Evolutionary conservation across 2,888 invertebrate genomes (phyloP).

Genomic region (Prenolepis imparis): DNA sequence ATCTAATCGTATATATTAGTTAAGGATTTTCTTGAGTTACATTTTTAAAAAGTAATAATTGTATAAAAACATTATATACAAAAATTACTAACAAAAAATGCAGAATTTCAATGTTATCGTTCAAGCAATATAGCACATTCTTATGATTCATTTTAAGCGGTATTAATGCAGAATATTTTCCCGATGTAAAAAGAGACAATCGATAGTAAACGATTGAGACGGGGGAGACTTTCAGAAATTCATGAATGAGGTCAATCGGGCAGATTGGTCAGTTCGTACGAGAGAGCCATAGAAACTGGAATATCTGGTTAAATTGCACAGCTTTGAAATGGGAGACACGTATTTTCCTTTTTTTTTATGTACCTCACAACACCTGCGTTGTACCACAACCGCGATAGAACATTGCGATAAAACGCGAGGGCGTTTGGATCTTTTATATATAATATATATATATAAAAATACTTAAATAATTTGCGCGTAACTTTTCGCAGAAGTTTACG

Average conservation of each 20-base stretch:
- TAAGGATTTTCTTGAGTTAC: no score
- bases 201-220: background rate
- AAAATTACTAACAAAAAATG: background rate
- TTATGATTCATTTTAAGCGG: background rate
- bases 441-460: background rate
- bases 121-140: background rate
- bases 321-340: background rate
- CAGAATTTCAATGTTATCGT: background rate
- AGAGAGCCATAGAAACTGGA: constrained; percentile 24
- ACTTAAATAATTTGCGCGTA: background rate
- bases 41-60: no score
- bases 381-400: background rate
- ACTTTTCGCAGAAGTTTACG: background rate
- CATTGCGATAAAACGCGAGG: background rate
- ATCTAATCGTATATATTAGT: no score
- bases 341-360: constrained; percentile 4
- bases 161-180: background rate
- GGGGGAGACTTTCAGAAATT: constrained; percentile 8
- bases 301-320: constrained; percentile 5
- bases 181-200: background rate
- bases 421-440: background rate
- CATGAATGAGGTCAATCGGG: background rate
- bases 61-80: background rate
- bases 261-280: background rate
- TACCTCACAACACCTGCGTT: background rate